phyloP scores from a whole-genome alignment of 2,888 invertebrate species.

The Drosophila aldrichi region DNA sequence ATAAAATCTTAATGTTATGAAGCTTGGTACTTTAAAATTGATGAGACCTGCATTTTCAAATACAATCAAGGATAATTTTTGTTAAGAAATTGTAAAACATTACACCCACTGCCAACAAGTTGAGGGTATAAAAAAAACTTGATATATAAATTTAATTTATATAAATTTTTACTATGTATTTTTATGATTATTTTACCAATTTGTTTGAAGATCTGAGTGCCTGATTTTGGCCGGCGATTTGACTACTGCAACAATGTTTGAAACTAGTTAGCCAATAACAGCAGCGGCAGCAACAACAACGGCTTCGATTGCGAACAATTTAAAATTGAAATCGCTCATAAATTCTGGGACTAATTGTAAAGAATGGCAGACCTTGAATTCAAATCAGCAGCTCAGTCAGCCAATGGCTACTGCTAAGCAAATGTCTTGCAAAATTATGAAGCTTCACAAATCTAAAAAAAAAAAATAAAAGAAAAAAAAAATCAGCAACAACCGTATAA shows the following conservation, averaged over 20 bases:
- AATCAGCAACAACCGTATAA: conserved; percentile 24
- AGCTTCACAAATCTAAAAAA: conserved; percentile 66
- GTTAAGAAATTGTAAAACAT: too few species aligned
- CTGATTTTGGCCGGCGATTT: conserved; percentile 17
- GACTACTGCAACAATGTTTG: conserved; percentile 24
- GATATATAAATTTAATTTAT: background rate
- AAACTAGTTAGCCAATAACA: conserved; percentile 62
- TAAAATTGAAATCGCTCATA: conserved; percentile 78
- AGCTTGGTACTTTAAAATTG: too few species aligned
- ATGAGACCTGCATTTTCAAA: too few species aligned
- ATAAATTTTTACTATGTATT: background rate
- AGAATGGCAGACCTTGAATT: conserved; percentile 76
- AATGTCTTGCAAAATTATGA: conserved; percentile 72
- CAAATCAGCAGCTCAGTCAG: conserved; percentile 60
- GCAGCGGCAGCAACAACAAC: conserved; percentile 22
- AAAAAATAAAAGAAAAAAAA: conserved; percentile 39
- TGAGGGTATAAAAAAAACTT: background rate
- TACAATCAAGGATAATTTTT: too few species aligned
- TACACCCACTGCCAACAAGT: background rate
- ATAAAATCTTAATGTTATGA: too few species aligned
- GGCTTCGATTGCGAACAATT: conserved; percentile 45
- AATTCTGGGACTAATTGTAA: conserved; percentile 77
- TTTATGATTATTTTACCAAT: background rate
- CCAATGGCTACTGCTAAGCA: conserved; percentile 61
- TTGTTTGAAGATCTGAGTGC: conserved; percentile 16